Conservation (phyloP, 2,797 vertebrate genomes). For the Trachops cirrhosus region DNA sequence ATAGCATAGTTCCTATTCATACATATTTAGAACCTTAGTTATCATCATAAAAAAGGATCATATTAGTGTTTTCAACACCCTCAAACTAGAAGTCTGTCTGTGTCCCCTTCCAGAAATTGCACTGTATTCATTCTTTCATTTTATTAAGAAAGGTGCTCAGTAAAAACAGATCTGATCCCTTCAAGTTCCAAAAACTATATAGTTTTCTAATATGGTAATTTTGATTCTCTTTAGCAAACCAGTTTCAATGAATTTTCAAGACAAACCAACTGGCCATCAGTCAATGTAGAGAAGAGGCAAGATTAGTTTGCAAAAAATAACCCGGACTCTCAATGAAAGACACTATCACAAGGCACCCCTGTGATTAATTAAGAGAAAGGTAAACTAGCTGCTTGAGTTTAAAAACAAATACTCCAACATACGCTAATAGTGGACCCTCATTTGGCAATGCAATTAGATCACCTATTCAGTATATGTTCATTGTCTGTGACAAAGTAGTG, state of each 20-base stretch:
- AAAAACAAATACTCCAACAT: not conserved
- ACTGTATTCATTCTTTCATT: not conserved
- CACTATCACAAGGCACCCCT: not conserved
- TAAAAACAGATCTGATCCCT: not conserved
- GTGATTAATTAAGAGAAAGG: not conserved
- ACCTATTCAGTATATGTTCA: not conserved
- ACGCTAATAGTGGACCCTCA: not conserved
- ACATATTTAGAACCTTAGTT: not conserved
- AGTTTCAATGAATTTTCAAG: slow-evolving; percentile 19
- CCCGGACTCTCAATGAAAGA: not conserved
- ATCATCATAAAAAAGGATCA: not conserved
- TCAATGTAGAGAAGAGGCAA: not conserved
- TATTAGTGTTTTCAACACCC: not conserved
- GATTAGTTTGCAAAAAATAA: not conserved
- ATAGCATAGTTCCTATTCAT: not conserved
- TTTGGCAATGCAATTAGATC: not conserved
- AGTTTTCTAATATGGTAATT: not conserved
- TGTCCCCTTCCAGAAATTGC: not conserved
- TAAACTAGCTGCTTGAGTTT: not conserved
- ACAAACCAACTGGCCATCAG: not conserved
- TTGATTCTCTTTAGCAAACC: not conserved
- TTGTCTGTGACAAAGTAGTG: not conserved
- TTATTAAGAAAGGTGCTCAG: not conserved
- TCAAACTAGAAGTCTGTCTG: not conserved
- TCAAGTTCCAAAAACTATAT: not conserved